A percentile compares a stretch with the other conserved stretches of the same genome.
phyloP scores from a whole-genome alignment of 2,888 invertebrate species.

The Rhyacophila evoluta region DNA sequence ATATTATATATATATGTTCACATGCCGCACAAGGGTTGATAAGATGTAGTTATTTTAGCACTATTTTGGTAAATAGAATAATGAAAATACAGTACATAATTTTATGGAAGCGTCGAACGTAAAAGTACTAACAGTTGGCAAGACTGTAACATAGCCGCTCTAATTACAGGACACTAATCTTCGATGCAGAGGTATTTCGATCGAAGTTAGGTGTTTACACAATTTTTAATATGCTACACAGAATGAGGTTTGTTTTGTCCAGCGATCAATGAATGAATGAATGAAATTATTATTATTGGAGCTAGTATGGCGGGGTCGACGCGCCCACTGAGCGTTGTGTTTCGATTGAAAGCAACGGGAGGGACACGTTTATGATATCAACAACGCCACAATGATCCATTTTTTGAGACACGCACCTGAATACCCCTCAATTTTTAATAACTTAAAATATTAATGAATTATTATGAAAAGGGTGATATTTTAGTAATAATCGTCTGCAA shows the following conservation, averaged over 20 bases:
- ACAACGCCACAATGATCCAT: not conserved
- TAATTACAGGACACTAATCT: not conserved
- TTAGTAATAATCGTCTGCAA: no score
- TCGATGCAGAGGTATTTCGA: not conserved
- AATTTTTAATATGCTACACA: not conserved
- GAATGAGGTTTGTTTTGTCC: not conserved
- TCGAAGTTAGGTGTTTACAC: not conserved
- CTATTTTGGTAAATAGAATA: no score
- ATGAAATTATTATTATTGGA: constrained; percentile 8
- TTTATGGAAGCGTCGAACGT: no score
- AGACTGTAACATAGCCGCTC: not conserved
- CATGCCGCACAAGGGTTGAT: no score
- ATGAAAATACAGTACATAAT: no score
- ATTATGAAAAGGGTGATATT: no score
- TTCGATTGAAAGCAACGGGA: constrained; percentile 22
- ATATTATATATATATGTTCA: no score
- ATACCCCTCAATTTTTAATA: not conserved
- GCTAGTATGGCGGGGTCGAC: constrained; percentile 4
- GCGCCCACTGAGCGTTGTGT: not conserved
- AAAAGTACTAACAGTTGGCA: not conserved
- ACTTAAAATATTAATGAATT: no score
- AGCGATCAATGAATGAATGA: constrained; percentile 22
- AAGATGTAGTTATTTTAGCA: no score
- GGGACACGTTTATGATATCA: not conserved
- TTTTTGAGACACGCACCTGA: not conserved